These are phyloP conservation scores for Xylota segnis DNA, from an alignment of 2,888 invertebrate genomes.

Conservation along the genomic window DNA sequence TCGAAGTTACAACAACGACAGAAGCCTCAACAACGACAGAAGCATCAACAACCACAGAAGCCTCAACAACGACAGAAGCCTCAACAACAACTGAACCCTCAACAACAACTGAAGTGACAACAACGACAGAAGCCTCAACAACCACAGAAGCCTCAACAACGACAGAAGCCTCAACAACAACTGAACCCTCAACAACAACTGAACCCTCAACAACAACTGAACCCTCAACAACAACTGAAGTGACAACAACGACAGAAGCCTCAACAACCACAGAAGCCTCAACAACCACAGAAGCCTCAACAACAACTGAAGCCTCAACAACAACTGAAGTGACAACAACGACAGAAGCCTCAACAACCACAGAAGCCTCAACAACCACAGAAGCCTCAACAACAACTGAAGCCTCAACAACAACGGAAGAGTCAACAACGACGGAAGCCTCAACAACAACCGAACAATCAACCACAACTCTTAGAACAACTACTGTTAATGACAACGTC, in stretches of 20 bases:
- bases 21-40: slow-evolving; percentile 31
- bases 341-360: neutral
- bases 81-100: slow-evolving; percentile 6
- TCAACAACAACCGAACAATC: slow-evolving; percentile 2
- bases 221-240: slow-evolving; percentile 62
- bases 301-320: slow-evolving; percentile 20
- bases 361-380: slow-evolving; percentile 10
- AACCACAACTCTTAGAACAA: slow-evolving; percentile 1
- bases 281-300: slow-evolving; percentile 1
- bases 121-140: slow-evolving; percentile 19
- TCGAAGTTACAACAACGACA: slow-evolving; percentile 1
- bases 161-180: neutral
- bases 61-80: slow-evolving; percentile 13
- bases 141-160: slow-evolving; percentile 9
- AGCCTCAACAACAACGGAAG: slow-evolving; percentile 56
- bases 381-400: slow-evolving; percentile 7
- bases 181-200: neutral
- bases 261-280: neutral
- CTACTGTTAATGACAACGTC: neutral
- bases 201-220: slow-evolving; percentile 41
- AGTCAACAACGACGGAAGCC: slow-evolving; percentile 39
- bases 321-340: slow-evolving; percentile 4
- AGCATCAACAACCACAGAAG: slow-evolving; percentile 15
- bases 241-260: slow-evolving; percentile 3
- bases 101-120: neutral